Conservation (phyloP, 2,113 vertebrate genomes). For the Mobula birostris region DNA sequence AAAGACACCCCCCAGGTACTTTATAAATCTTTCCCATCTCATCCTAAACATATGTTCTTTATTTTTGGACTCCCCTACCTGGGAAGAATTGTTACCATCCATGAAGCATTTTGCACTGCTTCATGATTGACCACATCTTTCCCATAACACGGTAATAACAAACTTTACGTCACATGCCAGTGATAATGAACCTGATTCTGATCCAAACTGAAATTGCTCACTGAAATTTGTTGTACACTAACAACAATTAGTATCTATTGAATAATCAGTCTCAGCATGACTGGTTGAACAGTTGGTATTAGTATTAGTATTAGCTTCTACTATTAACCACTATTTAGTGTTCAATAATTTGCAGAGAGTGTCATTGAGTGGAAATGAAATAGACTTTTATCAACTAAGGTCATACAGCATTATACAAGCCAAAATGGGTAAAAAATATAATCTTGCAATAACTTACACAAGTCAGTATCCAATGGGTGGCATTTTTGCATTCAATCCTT, state of each 20-base stretch:
- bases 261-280: not conserved
- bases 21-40: no score
- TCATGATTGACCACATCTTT: no score
- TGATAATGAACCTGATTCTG: no score
- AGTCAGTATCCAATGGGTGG: not conserved
- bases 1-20: no score
- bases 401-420: not conserved
- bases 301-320: not conserved
- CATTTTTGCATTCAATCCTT: not conserved
- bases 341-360: not conserved
- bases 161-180: no score
- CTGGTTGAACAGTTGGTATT: not conserved
- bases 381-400: not conserved
- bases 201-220: no score
- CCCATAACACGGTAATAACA: no score
- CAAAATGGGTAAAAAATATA: not conserved
- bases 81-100: no score
- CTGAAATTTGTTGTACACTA: not conserved
- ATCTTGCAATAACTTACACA: not conserved
- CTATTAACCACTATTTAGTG: not conserved
- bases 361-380: not conserved
- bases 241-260: not conserved
- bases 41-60: no score
- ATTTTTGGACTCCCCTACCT: no score
- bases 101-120: no score